phyloP scores from a whole-genome alignment of 1,140 invertebrate genomes.

The Mamestra configurata region DNA sequence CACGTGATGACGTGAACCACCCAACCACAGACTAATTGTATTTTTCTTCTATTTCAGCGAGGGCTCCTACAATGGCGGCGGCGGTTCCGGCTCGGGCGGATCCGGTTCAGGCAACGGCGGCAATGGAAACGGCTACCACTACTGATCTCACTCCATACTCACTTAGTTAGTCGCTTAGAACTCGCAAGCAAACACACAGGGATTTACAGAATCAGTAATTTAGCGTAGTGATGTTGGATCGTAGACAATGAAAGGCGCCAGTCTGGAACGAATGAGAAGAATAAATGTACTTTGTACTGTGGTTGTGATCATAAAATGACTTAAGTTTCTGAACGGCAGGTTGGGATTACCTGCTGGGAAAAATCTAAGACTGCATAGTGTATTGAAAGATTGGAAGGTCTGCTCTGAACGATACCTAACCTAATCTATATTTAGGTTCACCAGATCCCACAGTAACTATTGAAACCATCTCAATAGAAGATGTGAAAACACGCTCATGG shows the following conservation, averaged over 20 bases:
- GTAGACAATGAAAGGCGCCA: neutral
- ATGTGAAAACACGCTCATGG: slow-evolving; percentile 12
- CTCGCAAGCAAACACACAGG: slow-evolving; percentile 14
- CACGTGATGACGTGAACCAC: neutral
- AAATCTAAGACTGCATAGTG: no score
- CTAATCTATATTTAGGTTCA: no score
- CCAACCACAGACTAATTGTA: slow-evolving; percentile 8
- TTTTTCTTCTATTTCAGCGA: slow-evolving; percentile 53
- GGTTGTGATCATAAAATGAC: no score
- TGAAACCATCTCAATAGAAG: neutral
- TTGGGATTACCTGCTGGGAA: no score
- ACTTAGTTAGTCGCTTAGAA: slow-evolving; percentile 24
- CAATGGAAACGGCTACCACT: slow-evolving; percentile 69
- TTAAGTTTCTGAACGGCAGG: no score
- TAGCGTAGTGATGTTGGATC: neutral
- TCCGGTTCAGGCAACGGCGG: slow-evolving; percentile 31
- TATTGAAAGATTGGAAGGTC: no score
- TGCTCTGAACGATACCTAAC: neutral
- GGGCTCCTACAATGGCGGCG: slow-evolving; percentile 59
- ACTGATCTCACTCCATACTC: slow-evolving; percentile 67
- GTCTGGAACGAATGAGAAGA: neutral
- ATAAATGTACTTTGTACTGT: neutral
- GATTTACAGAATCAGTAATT: neutral
- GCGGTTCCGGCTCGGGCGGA: slow-evolving; percentile 58
- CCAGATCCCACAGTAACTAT: neutral